These are phyloP conservation scores for Ptilorrhoa leucosticta DNA, from an alignment of 2,113 vertebrate genomes.

Conservation along the genomic window DNA sequence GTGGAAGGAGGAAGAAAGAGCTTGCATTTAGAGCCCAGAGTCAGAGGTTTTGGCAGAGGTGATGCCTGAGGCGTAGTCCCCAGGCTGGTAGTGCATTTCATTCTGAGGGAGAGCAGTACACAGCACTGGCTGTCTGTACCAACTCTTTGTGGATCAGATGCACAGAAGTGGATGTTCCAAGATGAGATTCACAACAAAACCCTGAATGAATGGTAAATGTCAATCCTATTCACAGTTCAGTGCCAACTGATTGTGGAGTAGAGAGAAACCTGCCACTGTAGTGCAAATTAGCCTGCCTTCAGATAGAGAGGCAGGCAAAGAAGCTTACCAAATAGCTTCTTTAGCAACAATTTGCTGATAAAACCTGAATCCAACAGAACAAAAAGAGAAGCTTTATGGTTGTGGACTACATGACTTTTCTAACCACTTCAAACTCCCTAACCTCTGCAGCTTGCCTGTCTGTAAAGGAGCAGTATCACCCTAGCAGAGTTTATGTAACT, in stretches of 20 bases:
- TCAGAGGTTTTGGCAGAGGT: neutral
- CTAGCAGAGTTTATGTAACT: conserved; percentile 28
- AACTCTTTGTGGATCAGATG: neutral
- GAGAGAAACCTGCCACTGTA: neutral
- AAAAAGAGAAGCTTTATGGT: neutral
- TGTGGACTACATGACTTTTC: neutral
- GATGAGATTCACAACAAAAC: neutral
- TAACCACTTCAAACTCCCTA: neutral
- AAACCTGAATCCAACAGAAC: neutral
- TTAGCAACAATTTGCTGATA: neutral
- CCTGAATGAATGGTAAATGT: neutral
- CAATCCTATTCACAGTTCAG: neutral
- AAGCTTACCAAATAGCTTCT: neutral
- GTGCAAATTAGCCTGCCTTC: neutral
- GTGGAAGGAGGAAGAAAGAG: neutral
- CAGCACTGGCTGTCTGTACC: neutral
- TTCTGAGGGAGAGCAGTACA: neutral
- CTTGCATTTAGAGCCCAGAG: neutral
- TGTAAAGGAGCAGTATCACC: neutral
- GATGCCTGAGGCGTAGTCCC: neutral
- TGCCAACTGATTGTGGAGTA: neutral
- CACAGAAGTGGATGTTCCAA: neutral
- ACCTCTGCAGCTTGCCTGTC: neutral
- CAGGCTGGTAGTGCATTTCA: neutral
- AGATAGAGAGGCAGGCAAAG: neutral